Evolutionary conservation across 2,797 vertebrate genomes (phyloP), one percentile per base, ranked within the genome.

Genomic region (Gobio occitaniae): DNA sequence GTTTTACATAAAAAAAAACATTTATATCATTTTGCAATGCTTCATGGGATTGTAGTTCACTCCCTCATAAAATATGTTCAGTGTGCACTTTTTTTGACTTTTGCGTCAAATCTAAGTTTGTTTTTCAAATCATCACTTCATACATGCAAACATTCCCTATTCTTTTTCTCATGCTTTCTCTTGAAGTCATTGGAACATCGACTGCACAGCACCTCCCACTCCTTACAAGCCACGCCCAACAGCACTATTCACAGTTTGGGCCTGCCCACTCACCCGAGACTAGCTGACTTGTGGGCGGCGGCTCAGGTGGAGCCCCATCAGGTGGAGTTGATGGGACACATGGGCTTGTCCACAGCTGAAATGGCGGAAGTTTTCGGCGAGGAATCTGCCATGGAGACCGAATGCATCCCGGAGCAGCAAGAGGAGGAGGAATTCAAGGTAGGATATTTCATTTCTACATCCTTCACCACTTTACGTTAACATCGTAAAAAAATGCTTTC

Each of bases 211-310:
- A 91, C 93, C 88, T 94, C 93, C 80, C 95, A 94, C 52, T 96
- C 95, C 41, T 94, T 96, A 78, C 95, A 96, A 90, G 95, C 93
- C 84, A 96, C 95, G 0, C 95, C 95, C 85, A 96, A 93, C 94
- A 96, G 93, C 93, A 96, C 93, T 89, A 95, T 95, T 91, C 95
- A 96, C 90, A 95, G 95, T 80, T 92, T 95, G 15, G 93, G 93
- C 0, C 94, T 93, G 0, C 92, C 95, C 93, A 94, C 95, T 78
- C 96, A 96, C 89, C 95, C 97, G 0, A 95, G 95, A 83, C 91
- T 97, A 83, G 96, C 94, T 41, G 96, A 98, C 72, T 94, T 97
- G 89, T 98, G 97, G 95, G 96, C 97, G 70, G 91, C 93, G 2
- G 94, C 93, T 13, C 95, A 94, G 91, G 89, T 93, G 11, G 94